Evolutionary conservation across 2,888 invertebrate genomes (phyloP), one percentile per base, ranked within the genome.

Genomic region (Ophion ventricosus): DNA sequence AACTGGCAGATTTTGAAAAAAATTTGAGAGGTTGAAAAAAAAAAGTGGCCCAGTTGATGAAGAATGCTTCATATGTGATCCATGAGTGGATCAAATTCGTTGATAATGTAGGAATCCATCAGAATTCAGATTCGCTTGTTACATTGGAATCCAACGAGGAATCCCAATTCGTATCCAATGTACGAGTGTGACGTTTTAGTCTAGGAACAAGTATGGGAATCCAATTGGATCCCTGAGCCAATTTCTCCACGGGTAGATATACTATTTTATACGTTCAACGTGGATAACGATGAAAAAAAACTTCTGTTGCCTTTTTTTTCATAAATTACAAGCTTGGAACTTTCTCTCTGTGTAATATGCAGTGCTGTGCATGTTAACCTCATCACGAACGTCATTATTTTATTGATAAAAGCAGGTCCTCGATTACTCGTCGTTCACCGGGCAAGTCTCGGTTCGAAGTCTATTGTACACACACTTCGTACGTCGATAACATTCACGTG

Each of bases 391-490:
- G 70, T 70, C 70, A 70, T 78, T 84, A 80, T 84, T 77, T 80
- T 74, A 69, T 66, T 49, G 57, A 17, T 69, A 77, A 73, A 29
- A 49, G 49, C 49, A 74, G 29, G 49, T 26, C 11, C 69, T 74
- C 77, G 77, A 80, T 84, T 77, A 84, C 74, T 84, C 49, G 77
- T 78, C 63, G 80, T 73, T 56, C 67, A 25, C 56, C 73, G 40
- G 69, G 61, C 63, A 23, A 63, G 43, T 56, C 61, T 63, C 26
- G 25, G 25, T n/a, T 61, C 63, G 40, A 17, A 61, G 67, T 80
- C 29, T 11, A 57, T 73, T 73, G 73, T 67, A 23, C 43, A 40
- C 72, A 23, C 43, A 40, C 72, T 75, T 4, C 56, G 54, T 14
- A 25, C 69, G 35, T 63, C 69, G 64, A 74, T 57, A 77, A 80